Evolutionary conservation across 2,888 invertebrate genomes (phyloP).

Genomic region (Xestia rhomboidea): DNA sequence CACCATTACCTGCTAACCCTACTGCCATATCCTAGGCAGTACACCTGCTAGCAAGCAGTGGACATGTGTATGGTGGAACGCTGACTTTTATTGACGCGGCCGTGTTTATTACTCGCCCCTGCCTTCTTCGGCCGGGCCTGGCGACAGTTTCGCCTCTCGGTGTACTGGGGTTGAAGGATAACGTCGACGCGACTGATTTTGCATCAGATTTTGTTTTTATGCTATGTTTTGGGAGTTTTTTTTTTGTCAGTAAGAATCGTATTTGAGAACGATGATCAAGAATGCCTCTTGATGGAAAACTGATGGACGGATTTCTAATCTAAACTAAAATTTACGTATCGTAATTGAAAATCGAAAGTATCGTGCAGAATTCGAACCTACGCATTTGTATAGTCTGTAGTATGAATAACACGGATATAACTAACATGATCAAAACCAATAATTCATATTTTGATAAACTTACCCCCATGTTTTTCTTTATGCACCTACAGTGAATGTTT

Average conservation of each 20-base stretch:
- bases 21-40: constrained; percentile 72
- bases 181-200: constrained; percentile 44
- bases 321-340: too few relatives aligned
- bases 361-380: not conserved
- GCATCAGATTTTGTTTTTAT: not conserved
- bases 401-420: not conserved
- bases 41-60: constrained; percentile 81
- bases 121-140: constrained; percentile 72
- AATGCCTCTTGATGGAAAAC: not conserved
- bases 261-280: not conserved
- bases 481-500: too few relatives aligned
- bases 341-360: not conserved
- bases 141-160: constrained; percentile 74
- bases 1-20: constrained; percentile 69
- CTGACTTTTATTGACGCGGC: constrained; percentile 87
- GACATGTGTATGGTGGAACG: constrained; percentile 86
- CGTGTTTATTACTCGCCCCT: constrained; percentile 84
- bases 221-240: not conserved
- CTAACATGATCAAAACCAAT: not conserved
- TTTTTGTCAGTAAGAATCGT: not conserved
- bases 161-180: constrained; percentile 61
- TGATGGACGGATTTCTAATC: too few relatives aligned
- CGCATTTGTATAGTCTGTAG: not conserved
- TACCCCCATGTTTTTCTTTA: too few relatives aligned
- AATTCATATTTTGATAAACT: not conserved